Percentiles rank a stretch among this genome's conserved stretches.
Evolutionary conservation across 2,113 vertebrate genomes (phyloP).

Genomic region (Aleadryas rufinucha): DNA sequence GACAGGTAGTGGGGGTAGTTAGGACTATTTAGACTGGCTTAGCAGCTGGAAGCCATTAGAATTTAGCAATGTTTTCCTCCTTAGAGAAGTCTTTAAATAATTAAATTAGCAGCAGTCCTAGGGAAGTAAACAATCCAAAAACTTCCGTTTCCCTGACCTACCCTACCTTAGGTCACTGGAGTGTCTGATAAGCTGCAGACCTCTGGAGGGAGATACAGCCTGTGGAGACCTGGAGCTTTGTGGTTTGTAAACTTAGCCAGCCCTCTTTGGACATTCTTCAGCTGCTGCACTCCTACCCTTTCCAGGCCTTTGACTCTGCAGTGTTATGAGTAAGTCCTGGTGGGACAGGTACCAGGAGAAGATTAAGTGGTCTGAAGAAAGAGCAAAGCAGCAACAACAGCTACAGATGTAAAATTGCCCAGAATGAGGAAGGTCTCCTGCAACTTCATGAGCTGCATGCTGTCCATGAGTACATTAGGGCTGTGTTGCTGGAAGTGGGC

Average conservation of each 20-base stretch:
- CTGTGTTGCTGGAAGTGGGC: neutral
- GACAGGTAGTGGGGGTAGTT: neutral
- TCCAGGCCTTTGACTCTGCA: neutral
- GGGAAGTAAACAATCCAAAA: neutral
- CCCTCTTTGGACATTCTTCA: neutral
- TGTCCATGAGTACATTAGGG: neutral
- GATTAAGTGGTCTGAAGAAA: neutral
- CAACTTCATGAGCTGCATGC: neutral
- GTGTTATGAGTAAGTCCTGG: neutral
- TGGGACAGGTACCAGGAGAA: neutral
- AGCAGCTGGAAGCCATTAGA: slow-evolving; percentile 42
- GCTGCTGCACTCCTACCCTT: neutral
- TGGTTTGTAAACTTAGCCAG: neutral
- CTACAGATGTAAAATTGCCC: neutral
- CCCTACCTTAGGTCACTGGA: neutral
- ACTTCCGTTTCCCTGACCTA: neutral
- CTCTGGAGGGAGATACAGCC: neutral
- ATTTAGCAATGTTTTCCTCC: slow-evolving; percentile 8
- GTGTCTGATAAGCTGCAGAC: neutral
- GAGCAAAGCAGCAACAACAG: neutral
- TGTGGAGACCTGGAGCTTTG: neutral
- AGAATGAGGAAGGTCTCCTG: neutral
- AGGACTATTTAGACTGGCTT: neutral
- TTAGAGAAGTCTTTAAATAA: slow-evolving; percentile 1
- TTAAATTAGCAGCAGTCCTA: slow-evolving; percentile 27